Conservation (phyloP, 2,888 invertebrate species). For the Oxystoma pomonae region DNA sequence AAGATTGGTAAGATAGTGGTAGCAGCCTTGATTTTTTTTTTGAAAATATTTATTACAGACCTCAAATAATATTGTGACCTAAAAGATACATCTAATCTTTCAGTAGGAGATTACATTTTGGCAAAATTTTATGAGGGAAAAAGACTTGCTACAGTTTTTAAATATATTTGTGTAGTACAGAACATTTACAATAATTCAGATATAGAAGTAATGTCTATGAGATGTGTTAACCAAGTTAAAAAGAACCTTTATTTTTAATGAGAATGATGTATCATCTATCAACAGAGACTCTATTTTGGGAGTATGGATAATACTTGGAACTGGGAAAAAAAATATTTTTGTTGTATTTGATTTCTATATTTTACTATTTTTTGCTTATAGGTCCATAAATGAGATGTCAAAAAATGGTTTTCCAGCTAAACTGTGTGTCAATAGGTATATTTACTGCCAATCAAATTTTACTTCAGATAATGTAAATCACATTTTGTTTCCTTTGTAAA, state of each 20-base stretch:
- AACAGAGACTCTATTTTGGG: background rate
- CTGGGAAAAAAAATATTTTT: background rate
- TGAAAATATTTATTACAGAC: background rate
- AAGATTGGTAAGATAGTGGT: background rate
- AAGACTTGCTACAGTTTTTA: background rate
- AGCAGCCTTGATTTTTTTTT: background rate
- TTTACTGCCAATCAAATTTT: background rate
- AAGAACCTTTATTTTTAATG: background rate
- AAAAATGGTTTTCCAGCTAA: background rate
- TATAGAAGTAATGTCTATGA: background rate
- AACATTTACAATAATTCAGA: background rate
- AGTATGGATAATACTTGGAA: background rate
- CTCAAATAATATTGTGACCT: background rate
- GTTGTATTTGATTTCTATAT: background rate
- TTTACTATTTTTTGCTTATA: background rate
- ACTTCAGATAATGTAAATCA: background rate
- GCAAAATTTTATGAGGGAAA: background rate
- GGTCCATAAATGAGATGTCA: background rate
- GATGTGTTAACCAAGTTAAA: background rate
- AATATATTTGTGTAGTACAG: background rate
- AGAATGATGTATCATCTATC: background rate
- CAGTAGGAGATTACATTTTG: background rate
- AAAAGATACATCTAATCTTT: background rate
- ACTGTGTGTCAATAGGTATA: background rate
- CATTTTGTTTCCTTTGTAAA: background rate